Evolutionary conservation across 2,113 vertebrate genomes (phyloP).

Genomic region (Calyptommatus sinebrachiatus): DNA sequence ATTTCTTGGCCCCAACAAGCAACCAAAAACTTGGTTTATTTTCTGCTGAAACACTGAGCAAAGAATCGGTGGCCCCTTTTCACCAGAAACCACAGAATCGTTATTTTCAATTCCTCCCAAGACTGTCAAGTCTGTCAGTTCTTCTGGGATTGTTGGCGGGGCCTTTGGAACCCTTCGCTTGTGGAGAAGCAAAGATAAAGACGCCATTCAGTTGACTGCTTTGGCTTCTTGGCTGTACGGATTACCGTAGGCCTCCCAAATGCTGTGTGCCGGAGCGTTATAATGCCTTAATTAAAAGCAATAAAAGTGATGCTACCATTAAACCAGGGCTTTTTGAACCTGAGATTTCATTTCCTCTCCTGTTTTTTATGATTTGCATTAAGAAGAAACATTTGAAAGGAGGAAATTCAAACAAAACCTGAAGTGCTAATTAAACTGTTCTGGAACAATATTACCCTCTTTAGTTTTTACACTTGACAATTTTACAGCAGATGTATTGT

Average conservation of each 20-base stretch:
- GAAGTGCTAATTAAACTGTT: slow-evolving; percentile 55
- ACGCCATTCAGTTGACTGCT: too few species aligned
- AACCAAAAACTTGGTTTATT: too few species aligned
- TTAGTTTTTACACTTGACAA: slow-evolving; percentile 40
- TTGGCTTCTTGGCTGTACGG: neutral
- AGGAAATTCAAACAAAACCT: neutral
- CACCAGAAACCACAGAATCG: too few species aligned
- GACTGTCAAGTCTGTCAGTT: too few species aligned
- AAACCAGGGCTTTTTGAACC: slow-evolving; percentile 31
- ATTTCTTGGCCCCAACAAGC: too few species aligned
- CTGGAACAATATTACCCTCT: slow-evolving; percentile 40
- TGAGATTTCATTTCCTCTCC: slow-evolving; percentile 14
- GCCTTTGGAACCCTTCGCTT: too few species aligned
- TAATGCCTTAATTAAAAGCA: slow-evolving; percentile 38
- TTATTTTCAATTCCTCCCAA: too few species aligned
- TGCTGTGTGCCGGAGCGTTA: neutral
- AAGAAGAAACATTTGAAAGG: slow-evolving; percentile 26
- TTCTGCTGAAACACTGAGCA: too few species aligned
- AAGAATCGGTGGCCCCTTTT: too few species aligned
- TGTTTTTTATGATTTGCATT: slow-evolving; percentile 23
- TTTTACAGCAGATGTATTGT: slow-evolving; percentile 38
- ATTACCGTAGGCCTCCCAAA: neutral
- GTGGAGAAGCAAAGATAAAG: too few species aligned
- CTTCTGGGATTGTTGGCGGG: too few species aligned
- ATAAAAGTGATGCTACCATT: slow-evolving; percentile 7